Percentiles rank a stretch among this genome's conserved stretches.
These are phyloP conservation scores for Drosophila colorata DNA, from an alignment of 2,888 invertebrate species.

Conservation along the genomic window DNA sequence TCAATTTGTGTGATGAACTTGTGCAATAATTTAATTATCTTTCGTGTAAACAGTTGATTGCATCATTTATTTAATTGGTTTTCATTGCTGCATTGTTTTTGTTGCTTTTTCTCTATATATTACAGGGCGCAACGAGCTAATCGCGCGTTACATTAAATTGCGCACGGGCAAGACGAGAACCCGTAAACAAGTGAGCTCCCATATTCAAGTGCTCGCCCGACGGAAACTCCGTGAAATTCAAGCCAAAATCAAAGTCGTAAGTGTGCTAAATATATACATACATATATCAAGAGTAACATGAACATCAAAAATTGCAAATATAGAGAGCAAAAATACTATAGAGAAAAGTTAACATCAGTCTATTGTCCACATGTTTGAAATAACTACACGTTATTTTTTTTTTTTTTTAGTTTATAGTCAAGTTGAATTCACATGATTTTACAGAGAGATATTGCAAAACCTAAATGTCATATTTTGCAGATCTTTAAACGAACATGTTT, in stretches of 20 bases:
- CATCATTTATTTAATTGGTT: constrained; percentile 19
- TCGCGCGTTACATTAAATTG: constrained; percentile 99
- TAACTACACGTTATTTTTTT: constrained; percentile 17
- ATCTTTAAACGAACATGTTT: too few species aligned
- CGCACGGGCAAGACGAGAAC: constrained; percentile 99
- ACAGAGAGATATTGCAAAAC: not conserved
- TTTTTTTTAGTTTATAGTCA: not conserved
- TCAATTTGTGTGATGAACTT: not conserved
- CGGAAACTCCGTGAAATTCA: constrained; percentile 99
- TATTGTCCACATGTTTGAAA: constrained; percentile 38
- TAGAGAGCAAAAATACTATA: not conserved
- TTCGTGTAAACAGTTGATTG: constrained; percentile 10
- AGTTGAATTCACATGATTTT: constrained; percentile 2
- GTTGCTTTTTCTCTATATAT: constrained; percentile 69
- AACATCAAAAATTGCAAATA: not conserved
- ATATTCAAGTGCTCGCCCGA: constrained; percentile 99
- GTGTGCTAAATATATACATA: constrained; percentile 82
- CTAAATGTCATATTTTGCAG: too few species aligned
- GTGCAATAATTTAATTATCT: constrained; percentile 11
- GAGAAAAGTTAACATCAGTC: constrained; percentile 20
- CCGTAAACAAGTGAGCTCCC: constrained; percentile 99
- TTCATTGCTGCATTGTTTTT: constrained; percentile 82
- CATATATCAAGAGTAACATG: constrained; percentile 6
- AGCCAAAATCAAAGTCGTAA: constrained; percentile 98
- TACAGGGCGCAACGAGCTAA: constrained; percentile 99